Evolutionary conservation across 2,113 vertebrate species (phyloP), one percentile per base, ranked within the genome.

Genomic region (Laterallus jamaicensis): DNA sequence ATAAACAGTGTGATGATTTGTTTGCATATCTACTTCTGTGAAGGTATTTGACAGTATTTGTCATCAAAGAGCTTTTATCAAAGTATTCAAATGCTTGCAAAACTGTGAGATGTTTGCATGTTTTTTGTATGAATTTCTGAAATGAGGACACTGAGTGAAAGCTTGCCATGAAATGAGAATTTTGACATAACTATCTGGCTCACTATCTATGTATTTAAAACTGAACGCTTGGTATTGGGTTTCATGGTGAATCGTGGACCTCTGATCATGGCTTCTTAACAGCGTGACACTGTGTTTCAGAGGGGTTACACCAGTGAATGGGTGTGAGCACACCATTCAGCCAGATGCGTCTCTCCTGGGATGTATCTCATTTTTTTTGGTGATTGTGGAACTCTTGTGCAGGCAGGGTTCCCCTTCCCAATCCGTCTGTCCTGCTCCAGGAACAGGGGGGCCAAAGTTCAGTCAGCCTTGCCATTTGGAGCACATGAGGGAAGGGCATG

Each of bases 401-500:
- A 50, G 56, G 5, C 0, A 0, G 15, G 13, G 17, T 2, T 84
- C 7, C 16, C 2, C 6, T 67, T 10, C 11, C 3, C 3, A 7
- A 7, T 28, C 32, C 64, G 6, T 31, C 14, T 76, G 50, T 63
- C 31, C n/a, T 78, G 9, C 31, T 69, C 47, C 19, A 73, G 32
- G 63, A 64, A n/a, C 12, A 71, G 32, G 26, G 24, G 7, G 11
- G 9, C 17, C n/a, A n/a, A n/a, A n/a, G n/a, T n/a, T n/a, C n/a
- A n/a, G n/a, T n/a, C n/a, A n/a, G n/a, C n/a, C n/a, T n/a, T n/a
- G n/a, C n/a, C n/a, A n/a, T n/a, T n/a, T n/a, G n/a, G n/a, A n/a
- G n/a, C n/a, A n/a, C n/a, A n/a, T n/a, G n/a, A n/a, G n/a, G n/a
- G n/a, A n/a, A n/a, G n/a, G n/a, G n/a, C n/a, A n/a, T n/a, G n/a